Evolutionary conservation across 2,113 vertebrate genomes (phyloP), one percentile per base, ranked within the genome.

Genomic region (Tricholaema leucomelas): DNA sequence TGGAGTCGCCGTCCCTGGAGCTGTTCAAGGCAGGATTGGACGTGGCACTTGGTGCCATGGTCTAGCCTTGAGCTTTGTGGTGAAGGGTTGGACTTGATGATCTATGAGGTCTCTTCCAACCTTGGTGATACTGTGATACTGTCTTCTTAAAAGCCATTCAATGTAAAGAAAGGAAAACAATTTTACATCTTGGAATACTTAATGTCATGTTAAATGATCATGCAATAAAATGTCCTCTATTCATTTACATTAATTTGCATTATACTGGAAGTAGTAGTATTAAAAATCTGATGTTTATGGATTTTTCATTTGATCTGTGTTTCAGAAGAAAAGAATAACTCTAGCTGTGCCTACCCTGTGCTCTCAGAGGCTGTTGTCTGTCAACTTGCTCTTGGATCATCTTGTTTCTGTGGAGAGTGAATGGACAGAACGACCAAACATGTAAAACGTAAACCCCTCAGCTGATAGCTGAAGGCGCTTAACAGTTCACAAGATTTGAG

Each of bases 301-400:
- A 52, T 92, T 92, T 93, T 94, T 91, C 24, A 40, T 95, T 97
- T 96, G 61, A 50, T 64, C 85, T 96, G 81, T 94, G 19, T 97
- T 97, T 79, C 96, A 98, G 97, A 94, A 94, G 91, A 94, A 94
- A 81, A 96, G 72, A 88, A 91, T n/a, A 90, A 59, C 46, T 77
- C 70, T 85, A 80, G 59, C 94, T 86, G 82, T 69, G 94, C 92
- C 87, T 92, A 81, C 74, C 36, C 91, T 31, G 7, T 80, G 93
- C 87, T 82, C 67, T 84, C 90, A 78, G 85, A 95, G 64, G 65
- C 74, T 92, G 12, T 79, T 65, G 64, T 89, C 65, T 94, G 55
- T 94, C 80, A 92, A 66, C 64, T 85, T 81, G 33, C 72, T 83
- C 65, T 94, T 85, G 71, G 81, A 93, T 93, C 58, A 60, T 93